phyloP scores from a whole-genome alignment of 1,140 invertebrate genomes.

The Atta colombica region DNA sequence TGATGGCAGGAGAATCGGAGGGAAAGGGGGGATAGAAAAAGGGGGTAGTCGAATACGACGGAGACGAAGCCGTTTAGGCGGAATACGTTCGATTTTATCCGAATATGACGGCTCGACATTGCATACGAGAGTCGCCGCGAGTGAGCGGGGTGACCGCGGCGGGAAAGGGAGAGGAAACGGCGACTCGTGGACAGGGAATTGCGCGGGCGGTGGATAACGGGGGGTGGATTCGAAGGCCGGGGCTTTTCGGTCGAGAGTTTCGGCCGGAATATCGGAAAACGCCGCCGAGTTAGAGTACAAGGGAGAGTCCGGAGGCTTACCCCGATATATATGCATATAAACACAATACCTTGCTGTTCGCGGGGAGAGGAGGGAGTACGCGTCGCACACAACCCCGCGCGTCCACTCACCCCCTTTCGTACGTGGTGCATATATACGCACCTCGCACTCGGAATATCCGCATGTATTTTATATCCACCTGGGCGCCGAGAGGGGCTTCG shows the following conservation, averaged over 20 bases:
- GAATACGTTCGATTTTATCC: slow-evolving; percentile 78
- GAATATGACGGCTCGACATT: slow-evolving; percentile 76
- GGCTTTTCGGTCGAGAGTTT: slow-evolving; percentile 78
- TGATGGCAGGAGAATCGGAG: background rate
- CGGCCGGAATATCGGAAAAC: slow-evolving; percentile 78
- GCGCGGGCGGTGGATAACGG: background rate
- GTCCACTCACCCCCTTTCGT: background rate
- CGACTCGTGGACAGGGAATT: slow-evolving; percentile 29
- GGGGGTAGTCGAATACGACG: slow-evolving; percentile 23
- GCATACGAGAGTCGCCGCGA: slow-evolving; percentile 59
- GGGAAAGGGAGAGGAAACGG: slow-evolving; percentile 32
- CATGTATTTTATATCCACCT: slow-evolving; percentile 82
- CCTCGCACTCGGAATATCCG: slow-evolving; percentile 67
- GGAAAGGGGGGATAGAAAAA: slow-evolving; percentile 21
- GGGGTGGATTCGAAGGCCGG: slow-evolving; percentile 72
- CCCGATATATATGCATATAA: slow-evolving; percentile 78
- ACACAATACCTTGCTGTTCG: slow-evolving; percentile 75
- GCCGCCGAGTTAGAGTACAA: slow-evolving; percentile 77
- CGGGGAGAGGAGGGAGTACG: slow-evolving; percentile 8
- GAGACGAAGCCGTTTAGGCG: slow-evolving; percentile 71
- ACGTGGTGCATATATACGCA: slow-evolving; percentile 47
- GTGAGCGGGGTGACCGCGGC: slow-evolving; percentile 47
- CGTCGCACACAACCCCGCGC: slow-evolving; percentile 9
- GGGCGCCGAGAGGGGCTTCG: background rate
- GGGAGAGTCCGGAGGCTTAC: slow-evolving; percentile 75